Percentiles rank a stretch among this genome's conserved stretches.
Conservation (phyloP, 1,140 invertebrate species). For the Mamestra configurata region DNA sequence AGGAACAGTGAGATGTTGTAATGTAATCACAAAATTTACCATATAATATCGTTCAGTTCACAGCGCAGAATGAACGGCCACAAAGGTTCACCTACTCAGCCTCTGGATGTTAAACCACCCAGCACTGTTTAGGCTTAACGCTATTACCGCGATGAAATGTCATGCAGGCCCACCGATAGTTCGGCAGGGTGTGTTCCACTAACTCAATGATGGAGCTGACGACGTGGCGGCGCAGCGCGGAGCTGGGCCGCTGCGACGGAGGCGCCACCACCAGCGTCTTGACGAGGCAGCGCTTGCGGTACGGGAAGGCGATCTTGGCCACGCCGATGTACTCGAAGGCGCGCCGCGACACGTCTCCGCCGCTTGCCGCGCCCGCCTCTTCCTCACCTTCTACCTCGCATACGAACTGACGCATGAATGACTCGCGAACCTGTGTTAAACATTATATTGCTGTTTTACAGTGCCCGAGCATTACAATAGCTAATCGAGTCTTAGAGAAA, state of each 20-base stretch:
- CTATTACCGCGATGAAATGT: not conserved
- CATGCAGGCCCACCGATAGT: constrained; percentile 1
- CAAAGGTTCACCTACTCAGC: too few relatives aligned
- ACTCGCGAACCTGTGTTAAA: constrained; percentile 94
- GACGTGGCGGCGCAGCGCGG: constrained; percentile 77
- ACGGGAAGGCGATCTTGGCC: constrained; percentile 81
- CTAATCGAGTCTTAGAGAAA: too few relatives aligned
- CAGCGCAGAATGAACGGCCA: too few relatives aligned
- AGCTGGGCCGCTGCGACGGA: constrained; percentile 80
- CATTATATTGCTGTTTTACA: not conserved
- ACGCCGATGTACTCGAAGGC: constrained; percentile 80
- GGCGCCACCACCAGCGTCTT: constrained; percentile 82
- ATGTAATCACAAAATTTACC: too few relatives aligned
- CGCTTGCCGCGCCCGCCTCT: constrained; percentile 64
- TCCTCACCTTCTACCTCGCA: constrained; percentile 95
- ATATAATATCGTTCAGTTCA: too few relatives aligned
- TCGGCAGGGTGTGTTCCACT: not conserved
- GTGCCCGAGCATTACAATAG: too few relatives aligned
- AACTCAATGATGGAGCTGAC: constrained; percentile 83
- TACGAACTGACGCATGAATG: constrained; percentile 99
- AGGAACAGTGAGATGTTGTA: too few relatives aligned
- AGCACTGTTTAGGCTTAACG: not conserved
- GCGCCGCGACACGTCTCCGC: constrained; percentile 73
- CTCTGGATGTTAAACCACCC: not conserved
- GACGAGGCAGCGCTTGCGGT: constrained; percentile 81